Conservation (phyloP, 2,113 vertebrate species). For the Prietella phreatophila region DNA sequence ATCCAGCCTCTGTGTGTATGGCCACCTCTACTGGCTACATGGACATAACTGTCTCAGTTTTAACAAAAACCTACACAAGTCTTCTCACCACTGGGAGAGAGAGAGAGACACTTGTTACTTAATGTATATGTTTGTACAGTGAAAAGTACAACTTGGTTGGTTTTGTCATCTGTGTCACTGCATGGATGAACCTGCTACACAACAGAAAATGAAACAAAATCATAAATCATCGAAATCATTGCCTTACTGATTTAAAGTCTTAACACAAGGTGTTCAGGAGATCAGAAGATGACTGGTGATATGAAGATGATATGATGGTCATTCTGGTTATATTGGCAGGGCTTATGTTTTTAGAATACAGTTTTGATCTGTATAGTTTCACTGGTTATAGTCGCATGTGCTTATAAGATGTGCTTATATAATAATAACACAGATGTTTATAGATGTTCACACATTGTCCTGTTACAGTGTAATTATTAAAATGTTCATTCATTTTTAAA, state of each 20-base stretch:
- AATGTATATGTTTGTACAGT: neutral
- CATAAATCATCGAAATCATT: neutral
- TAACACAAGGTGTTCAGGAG: neutral
- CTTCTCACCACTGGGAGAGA: neutral
- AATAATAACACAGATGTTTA: neutral
- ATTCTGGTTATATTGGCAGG: neutral
- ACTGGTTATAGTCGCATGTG: neutral
- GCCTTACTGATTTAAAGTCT: no score
- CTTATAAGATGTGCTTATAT: neutral
- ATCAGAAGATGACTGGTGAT: neutral
- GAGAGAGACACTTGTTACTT: neutral
- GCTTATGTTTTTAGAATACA: neutral
- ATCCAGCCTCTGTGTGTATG: neutral
- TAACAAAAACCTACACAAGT: neutral
- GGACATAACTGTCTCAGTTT: neutral
- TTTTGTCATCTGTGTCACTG: neutral
- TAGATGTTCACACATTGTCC: neutral
- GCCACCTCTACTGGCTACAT: no score
- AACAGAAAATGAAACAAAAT: neutral
- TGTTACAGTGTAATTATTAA: neutral
- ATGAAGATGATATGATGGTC: neutral
- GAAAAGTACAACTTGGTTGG: neutral
- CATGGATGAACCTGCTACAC: neutral
- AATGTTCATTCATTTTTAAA: neutral
- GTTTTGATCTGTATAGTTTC: neutral